phyloP scores from a whole-genome alignment of 2,797 vertebrate genomes.

The Manis crassicaudata region DNA sequence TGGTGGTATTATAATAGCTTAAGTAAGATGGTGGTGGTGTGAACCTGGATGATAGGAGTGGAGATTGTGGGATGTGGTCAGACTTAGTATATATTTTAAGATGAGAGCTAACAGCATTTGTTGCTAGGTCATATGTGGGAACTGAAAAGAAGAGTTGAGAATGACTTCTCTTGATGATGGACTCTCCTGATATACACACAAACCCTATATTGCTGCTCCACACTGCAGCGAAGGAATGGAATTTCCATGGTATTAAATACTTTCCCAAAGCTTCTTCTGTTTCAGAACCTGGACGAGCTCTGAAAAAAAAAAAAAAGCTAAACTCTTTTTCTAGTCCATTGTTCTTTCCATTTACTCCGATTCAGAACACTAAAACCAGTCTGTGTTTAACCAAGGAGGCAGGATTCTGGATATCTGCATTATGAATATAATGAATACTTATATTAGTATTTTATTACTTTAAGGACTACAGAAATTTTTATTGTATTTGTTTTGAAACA shows the following conservation, averaged over 20 bases:
- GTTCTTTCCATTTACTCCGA: neutral
- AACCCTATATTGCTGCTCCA: neutral
- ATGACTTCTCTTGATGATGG: neutral
- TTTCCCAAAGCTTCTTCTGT: neutral
- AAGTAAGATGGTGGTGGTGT: neutral
- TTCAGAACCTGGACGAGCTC: neutral
- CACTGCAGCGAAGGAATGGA: too few relatives aligned
- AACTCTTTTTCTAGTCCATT: neutral
- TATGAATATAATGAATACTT: neutral
- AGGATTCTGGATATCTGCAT: neutral
- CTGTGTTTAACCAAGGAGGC: neutral
- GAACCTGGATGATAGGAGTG: neutral
- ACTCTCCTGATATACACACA: too few relatives aligned
- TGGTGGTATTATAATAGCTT: neutral
- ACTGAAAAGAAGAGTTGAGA: neutral
- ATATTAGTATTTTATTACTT: slow-evolving; percentile 17
- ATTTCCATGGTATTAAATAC: neutral
- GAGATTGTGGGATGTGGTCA: neutral
- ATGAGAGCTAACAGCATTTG: neutral
- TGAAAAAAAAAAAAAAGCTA: neutral
- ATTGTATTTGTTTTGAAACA: neutral
- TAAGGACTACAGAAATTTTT: neutral
- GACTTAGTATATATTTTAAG: neutral
- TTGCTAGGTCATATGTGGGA: neutral
- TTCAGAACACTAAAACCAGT: slow-evolving; percentile 10